Percentiles rank a stretch among this genome's conserved stretches.
Evolutionary conservation across 2,113 vertebrate species (phyloP).

Genomic region (Myxocyprinus asiaticus): DNA sequence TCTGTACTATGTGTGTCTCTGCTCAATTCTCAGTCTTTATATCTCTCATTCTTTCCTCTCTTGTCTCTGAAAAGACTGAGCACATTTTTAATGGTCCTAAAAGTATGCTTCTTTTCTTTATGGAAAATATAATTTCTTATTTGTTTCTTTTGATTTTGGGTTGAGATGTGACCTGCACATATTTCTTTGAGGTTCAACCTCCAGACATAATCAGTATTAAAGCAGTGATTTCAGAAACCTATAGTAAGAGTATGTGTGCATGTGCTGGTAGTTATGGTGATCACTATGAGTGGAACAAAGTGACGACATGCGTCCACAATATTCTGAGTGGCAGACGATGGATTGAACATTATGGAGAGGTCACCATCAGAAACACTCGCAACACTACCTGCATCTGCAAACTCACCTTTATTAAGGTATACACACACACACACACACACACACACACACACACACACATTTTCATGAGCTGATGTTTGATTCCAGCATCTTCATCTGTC

Average conservation of each 20-base stretch:
- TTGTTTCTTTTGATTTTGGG: no score
- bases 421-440: slow-evolving; percentile 38
- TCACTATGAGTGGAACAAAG: slow-evolving; percentile 98
- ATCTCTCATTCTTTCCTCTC: neutral
- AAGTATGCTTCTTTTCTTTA: no score
- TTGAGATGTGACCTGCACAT: no score
- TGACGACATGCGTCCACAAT: slow-evolving; percentile 98
- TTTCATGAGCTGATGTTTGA: no score
- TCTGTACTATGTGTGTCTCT: neutral
- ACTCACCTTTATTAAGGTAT: slow-evolving; percentile 96
- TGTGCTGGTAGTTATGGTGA: slow-evolving; percentile 84
- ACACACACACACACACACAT: neutral
- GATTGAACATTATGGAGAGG: slow-evolving; percentile 98
- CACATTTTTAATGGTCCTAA: no score
- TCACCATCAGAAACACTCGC: slow-evolving; percentile 94
- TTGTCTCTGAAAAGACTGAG: neutral
- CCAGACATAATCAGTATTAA: no score
- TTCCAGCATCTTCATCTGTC: neutral
- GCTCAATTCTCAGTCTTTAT: neutral
- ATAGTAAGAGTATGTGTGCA: neutral
- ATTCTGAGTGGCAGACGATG: slow-evolving; percentile 95
- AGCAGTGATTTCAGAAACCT: no score
- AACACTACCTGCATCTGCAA: slow-evolving; percentile 94
- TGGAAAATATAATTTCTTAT: no score
- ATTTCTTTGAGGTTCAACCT: neutral